phyloP scores from a whole-genome alignment of 2,888 invertebrate species.

The Athripsodes cinereus region DNA sequence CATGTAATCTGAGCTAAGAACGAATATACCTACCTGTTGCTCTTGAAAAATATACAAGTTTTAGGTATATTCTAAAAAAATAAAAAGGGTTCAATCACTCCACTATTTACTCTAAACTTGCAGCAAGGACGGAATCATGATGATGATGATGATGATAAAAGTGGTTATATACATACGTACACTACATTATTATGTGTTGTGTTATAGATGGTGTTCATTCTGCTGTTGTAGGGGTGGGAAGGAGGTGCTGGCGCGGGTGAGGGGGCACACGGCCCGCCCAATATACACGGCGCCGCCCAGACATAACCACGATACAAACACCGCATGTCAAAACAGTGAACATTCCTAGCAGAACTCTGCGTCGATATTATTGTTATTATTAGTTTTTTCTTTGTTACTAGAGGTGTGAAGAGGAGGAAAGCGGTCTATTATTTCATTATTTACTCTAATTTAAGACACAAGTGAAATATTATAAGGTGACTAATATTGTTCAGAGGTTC shows the following conservation, averaged over 20 bases:
- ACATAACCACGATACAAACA: constrained; percentile 1
- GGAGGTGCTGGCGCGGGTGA: not conserved
- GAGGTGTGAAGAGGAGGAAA: no score
- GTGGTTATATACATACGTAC: no score
- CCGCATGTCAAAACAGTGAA: constrained; percentile 1
- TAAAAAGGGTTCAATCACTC: not conserved
- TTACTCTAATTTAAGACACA: no score
- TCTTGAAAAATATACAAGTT: no score
- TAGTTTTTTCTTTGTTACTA: no score
- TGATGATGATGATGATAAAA: not conserved
- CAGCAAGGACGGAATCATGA: not conserved
- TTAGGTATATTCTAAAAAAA: no score
- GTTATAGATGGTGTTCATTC: no score
- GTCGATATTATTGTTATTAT: not conserved
- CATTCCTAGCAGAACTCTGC: not conserved
- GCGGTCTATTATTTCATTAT: no score
- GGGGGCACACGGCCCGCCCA: constrained; percentile 4
- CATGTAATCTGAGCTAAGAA: no score
- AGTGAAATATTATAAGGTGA: no score
- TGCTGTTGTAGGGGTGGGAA: not conserved
- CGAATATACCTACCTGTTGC: no score
- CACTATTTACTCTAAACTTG: not conserved
- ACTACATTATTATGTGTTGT: not conserved
- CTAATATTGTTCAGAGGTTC: no score
- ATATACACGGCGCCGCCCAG: constrained; percentile 5